phyloP scores from a whole-genome alignment of 1,140 invertebrate genomes.

The Triops cancriformis region DNA sequence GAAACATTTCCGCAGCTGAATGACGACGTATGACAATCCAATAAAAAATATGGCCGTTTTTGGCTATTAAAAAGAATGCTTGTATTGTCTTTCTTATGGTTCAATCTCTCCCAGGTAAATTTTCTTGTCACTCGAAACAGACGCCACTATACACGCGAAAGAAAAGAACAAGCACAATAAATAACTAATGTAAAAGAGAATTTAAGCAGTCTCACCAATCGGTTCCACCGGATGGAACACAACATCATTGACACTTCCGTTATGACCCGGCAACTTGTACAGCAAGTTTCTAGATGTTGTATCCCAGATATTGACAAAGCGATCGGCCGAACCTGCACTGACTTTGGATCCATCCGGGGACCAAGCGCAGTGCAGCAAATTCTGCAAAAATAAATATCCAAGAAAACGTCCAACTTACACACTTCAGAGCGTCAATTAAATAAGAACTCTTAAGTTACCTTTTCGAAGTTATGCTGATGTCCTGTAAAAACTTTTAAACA shows the following conservation, averaged over 20 bases:
- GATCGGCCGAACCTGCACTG: constrained; percentile 84
- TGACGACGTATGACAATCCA: neutral
- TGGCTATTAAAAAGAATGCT: neutral
- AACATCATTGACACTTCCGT: constrained; percentile 93
- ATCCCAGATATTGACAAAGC: constrained; percentile 96
- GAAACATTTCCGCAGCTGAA: constrained; percentile 9
- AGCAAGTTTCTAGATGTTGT: constrained; percentile 79
- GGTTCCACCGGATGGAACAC: constrained; percentile 94
- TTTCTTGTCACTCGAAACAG: constrained; percentile 91
- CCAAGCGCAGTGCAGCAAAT: constrained; percentile 80
- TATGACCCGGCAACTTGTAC: constrained; percentile 96
- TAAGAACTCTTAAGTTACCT: constrained; percentile 48
- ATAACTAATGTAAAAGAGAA: constrained; percentile 26
- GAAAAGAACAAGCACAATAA: constrained; percentile 16
- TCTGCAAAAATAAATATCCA: constrained; percentile 42
- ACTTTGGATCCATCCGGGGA: constrained; percentile 75
- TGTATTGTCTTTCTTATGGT: constrained; percentile 22
- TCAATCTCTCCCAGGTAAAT: constrained; percentile 94
- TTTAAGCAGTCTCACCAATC: constrained; percentile 54
- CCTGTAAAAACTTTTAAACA: constrained; percentile 88
- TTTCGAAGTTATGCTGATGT: constrained; percentile 98
- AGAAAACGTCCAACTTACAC: constrained; percentile 26
- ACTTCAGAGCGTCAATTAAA: constrained; percentile 20
- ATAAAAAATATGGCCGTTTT: neutral
- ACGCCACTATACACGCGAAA: constrained; percentile 55